Base-by-base conservation (phyloP, 2,888 invertebrate species). In the Gortyna flavago region DNA sequence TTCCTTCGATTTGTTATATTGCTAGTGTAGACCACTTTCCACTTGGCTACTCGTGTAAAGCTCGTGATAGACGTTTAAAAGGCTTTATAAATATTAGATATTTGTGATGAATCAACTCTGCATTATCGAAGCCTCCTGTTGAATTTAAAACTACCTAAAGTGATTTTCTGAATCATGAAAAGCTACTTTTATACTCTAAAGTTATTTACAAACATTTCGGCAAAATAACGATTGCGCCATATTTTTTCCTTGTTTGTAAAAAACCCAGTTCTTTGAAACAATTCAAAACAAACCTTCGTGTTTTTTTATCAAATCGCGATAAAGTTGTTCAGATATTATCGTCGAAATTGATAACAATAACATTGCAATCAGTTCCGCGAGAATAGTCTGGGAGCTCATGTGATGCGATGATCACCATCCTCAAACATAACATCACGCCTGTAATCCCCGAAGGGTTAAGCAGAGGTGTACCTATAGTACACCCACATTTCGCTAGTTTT, bases 341-440 rank as follows among this genome's bases (percentile, higher is more conserved):
- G 4, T 77, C 57, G n/a, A 76, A 85, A 83, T 79, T 65, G 78
- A 73, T 77, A 87, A 87, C 38, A 84, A 80, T 79, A 79, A 66
- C n/a, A 81, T 51, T 83, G 82, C 85, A 89, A 91, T 91, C 89
- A 88, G 89, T 91, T 89, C 87, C 86, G 84, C 85, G 80, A 85
- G 72, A 88, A 72, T 54, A 41, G 35, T 77, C 77, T 75, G 80
- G 83, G 79, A 87, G 87, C 86, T 80, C 71, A 89, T 83, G 79
- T 87, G 84, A 84, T 80, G 86, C 68, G 54, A 41, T 75, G 48
- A 76, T 64, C 87, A 85, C 89, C 11, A 38, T 75, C 41, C 25
- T 59, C 44, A 61, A 81, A 61, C 13, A 62, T 35, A 35, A 35
- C 21, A 35, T 25, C 35, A 35, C 35, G 6, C 25, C 11, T 35